A percentile compares a stretch with the other conserved stretches of the same genome.
Evolutionary conservation across 2,888 invertebrate species (phyloP).

Genomic region (Calliphora vomitoria): DNA sequence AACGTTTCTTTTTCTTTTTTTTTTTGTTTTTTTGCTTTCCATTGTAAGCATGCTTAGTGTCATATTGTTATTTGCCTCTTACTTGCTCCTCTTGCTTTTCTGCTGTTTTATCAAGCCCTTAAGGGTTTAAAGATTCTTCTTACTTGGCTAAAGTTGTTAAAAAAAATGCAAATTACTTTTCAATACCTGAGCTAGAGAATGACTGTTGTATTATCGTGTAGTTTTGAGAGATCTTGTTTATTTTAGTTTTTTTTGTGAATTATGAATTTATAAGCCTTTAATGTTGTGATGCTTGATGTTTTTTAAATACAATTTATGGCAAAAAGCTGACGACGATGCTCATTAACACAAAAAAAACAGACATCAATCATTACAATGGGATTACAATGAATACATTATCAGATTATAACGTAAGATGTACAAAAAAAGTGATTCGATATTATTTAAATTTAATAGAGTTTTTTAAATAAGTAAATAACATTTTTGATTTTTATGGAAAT

Average conservation of each 20-base stretch:
- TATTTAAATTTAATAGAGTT: constrained; percentile 42
- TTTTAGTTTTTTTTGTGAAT: constrained; percentile 55
- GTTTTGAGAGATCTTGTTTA: constrained; percentile 54
- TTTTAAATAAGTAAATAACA: neutral
- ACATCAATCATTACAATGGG: constrained; percentile 68
- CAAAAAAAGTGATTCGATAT: constrained; percentile 36
- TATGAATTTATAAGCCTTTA: constrained; percentile 68
- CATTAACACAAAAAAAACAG: constrained; percentile 63
- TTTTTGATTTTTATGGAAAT: too few species aligned
- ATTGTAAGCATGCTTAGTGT: constrained; percentile 65
- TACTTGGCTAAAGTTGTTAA: constrained; percentile 16
- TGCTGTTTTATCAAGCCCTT: constrained; percentile 54
- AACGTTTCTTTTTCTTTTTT: constrained; percentile 13
- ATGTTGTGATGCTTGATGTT: constrained; percentile 68
- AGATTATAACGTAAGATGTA: constrained; percentile 5
- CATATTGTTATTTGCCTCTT: constrained; percentile 25
- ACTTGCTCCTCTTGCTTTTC: constrained; percentile 6
- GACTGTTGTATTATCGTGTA: constrained; percentile 36
- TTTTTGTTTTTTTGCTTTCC: too few species aligned
- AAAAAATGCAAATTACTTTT: constrained; percentile 72
- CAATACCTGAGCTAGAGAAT: constrained; percentile 58
- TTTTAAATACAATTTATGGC: constrained; percentile 68
- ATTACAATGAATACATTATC: constrained; percentile 57
- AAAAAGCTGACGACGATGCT: constrained; percentile 54
- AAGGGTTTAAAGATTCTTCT: constrained; percentile 51